phyloP scores from a whole-genome alignment of 2,113 vertebrate genomes.

The Petaurus breviceps region DNA sequence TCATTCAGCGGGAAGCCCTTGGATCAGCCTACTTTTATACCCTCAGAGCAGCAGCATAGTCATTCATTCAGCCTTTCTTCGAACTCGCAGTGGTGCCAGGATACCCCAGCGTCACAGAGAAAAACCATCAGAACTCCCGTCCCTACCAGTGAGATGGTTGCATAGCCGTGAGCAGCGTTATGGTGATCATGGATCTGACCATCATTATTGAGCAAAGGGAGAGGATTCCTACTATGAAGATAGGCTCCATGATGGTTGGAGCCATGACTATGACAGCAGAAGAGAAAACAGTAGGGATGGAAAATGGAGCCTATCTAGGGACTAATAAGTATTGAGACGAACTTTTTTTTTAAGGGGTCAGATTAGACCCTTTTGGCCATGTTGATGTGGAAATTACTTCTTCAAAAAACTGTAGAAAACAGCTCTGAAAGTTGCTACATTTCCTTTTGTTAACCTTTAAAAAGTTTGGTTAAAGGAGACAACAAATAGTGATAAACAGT shows the following conservation, averaged over 20 bases:
- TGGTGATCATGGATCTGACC: slow-evolving; percentile 72
- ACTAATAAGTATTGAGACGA: slow-evolving; percentile 53
- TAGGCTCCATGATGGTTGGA: slow-evolving; percentile 80
- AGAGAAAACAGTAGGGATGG: slow-evolving; percentile 84
- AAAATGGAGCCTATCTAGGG: slow-evolving; percentile 83
- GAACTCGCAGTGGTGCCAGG: slow-evolving; percentile 80
- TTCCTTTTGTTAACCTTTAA: slow-evolving; percentile 39
- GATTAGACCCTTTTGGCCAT: slow-evolving; percentile 21
- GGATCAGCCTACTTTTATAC: slow-evolving; percentile 72
- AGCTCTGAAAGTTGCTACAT: slow-evolving; percentile 38
- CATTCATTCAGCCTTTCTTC: slow-evolving; percentile 52
- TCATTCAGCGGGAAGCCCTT: slow-evolving; percentile 78
- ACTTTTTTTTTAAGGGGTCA: slow-evolving; percentile 34
- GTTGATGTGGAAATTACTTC: slow-evolving; percentile 20
- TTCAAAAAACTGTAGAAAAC: slow-evolving; percentile 35
- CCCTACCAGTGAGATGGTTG: slow-evolving; percentile 82
- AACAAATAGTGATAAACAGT: too few species aligned
- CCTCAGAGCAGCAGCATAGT: slow-evolving; percentile 59
- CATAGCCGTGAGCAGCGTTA: slow-evolving; percentile 81
- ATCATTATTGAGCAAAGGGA: slow-evolving; percentile 82
- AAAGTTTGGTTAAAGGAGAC: too few species aligned
- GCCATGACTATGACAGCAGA: slow-evolving; percentile 83
- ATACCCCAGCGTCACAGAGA: slow-evolving; percentile 64
- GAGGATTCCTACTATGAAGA: slow-evolving; percentile 86
- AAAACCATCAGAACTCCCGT: slow-evolving; percentile 80